phyloP scores from a whole-genome alignment of 1,140 invertebrate species.

The Aphelinus atriplicis region DNA sequence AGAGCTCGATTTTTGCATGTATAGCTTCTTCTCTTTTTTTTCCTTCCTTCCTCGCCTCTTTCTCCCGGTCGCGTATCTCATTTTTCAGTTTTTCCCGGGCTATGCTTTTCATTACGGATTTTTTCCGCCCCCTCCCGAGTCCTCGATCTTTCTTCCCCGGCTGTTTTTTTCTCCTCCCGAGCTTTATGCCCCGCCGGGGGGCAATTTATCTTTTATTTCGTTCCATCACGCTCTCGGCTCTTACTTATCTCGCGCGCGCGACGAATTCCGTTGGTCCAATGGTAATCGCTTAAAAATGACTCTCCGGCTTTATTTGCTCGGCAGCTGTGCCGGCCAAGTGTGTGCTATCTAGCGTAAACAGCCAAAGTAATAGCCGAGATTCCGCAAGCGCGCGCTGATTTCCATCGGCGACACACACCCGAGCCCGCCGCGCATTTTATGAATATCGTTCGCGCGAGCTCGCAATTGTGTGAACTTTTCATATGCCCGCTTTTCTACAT shows the following conservation, averaged over 20 bases:
- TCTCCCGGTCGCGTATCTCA: too few species aligned
- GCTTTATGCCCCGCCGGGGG: not conserved
- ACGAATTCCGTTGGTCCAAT: not conserved
- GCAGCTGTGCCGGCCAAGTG: too few species aligned
- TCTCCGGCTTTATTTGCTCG: slow-evolving; percentile 9
- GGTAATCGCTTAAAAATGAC: slow-evolving; percentile 32
- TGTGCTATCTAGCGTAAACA: not conserved
- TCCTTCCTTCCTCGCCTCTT: not conserved
- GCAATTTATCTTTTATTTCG: slow-evolving; percentile 40
- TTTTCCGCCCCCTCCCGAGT: not conserved
- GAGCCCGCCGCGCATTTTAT: too few species aligned
- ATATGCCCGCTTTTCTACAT: too few species aligned
- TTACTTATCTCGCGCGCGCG: too few species aligned
- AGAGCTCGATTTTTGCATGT: too few species aligned
- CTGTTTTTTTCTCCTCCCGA: slow-evolving; percentile 2
- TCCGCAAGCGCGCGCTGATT: too few species aligned
- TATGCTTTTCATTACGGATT: slow-evolving; percentile 1
- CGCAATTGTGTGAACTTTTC: too few species aligned
- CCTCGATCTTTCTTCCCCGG: not conserved
- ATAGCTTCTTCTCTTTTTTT: not conserved
- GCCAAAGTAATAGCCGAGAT: not conserved
- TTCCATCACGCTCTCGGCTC: slow-evolving; percentile 13
- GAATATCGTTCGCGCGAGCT: too few species aligned
- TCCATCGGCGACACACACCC: too few species aligned
- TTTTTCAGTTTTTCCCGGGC: too few species aligned